Evolutionary conservation across 2,888 invertebrate species (phyloP).

Genomic region (Nipponacmea schrenckii): DNA sequence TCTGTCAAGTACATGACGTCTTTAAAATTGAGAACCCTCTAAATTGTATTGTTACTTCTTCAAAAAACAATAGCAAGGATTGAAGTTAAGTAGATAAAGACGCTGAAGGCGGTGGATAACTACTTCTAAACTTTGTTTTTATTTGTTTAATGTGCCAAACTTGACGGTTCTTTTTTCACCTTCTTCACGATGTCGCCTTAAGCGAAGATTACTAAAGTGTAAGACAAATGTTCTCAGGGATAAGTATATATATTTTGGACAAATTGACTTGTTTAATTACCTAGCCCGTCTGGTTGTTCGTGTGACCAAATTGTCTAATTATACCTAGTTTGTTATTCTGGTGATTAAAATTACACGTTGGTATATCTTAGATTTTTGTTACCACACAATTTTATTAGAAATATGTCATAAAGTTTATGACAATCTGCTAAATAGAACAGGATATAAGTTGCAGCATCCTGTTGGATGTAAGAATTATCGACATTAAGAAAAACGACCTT

Average conservation of each 20-base stretch:
- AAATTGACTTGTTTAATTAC: conserved; percentile 6
- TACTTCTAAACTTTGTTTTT: not conserved
- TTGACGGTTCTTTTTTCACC: too few relatives aligned
- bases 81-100: conserved; percentile 1
- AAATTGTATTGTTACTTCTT: not conserved
- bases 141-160: conserved; percentile 3
- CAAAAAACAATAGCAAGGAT: not conserved
- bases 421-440: too few relatives aligned
- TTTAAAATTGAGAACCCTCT: not conserved
- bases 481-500: too few relatives aligned
- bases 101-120: not conserved
- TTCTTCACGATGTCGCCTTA: too few relatives aligned
- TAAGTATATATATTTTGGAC: not conserved
- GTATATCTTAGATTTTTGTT: not conserved
- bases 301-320: conserved; percentile 7
- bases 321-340: not conserved
- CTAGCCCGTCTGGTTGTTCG: not conserved
- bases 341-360: not conserved
- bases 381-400: not conserved
- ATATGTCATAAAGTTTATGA: not conserved
- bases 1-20: not conserved
- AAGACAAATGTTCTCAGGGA: not conserved
- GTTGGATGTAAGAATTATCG: too few relatives aligned
- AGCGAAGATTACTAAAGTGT: too few relatives aligned
- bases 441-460: too few relatives aligned